Conservation (phyloP, 2,888 invertebrate genomes). For the Eupithecia exiguata region DNA sequence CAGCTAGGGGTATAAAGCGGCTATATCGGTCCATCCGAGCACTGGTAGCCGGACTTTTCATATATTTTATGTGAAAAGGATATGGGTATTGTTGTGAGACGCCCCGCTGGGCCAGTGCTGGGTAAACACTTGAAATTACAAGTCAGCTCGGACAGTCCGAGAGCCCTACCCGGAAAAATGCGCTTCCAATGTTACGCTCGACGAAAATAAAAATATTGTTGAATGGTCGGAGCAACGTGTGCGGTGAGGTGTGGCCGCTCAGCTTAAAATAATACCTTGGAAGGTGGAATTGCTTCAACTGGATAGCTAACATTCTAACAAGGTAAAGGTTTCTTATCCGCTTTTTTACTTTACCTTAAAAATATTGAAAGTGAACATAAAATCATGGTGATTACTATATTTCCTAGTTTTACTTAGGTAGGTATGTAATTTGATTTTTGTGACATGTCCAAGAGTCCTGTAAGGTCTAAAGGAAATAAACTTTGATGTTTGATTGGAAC, state of each 20-base stretch:
- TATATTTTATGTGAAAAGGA: conserved; percentile 84
- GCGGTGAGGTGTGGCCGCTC: conserved; percentile 43
- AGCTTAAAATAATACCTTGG: conserved; percentile 38
- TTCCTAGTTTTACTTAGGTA: no score
- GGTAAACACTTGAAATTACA: conserved; percentile 84
- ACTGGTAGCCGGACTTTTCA: conserved; percentile 79
- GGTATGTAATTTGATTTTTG: no score
- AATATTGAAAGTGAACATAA: no score
- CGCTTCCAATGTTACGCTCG: conserved; percentile 82
- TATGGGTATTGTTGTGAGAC: conserved; percentile 81
- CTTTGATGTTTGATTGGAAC: not conserved
- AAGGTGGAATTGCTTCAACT: not conserved
- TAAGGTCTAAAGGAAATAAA: no score
- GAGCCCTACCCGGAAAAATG: conserved; percentile 66
- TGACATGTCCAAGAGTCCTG: no score
- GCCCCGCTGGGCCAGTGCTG: conserved; percentile 73
- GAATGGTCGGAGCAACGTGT: conserved; percentile 49
- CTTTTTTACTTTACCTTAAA: no score
- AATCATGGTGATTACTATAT: no score
- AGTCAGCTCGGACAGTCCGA: conserved; percentile 67
- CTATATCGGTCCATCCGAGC: conserved; percentile 79
- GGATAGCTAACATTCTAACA: no score
- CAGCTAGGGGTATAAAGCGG: conserved; percentile 74
- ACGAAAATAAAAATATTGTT: conserved; percentile 72
- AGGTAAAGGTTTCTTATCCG: no score